Evolutionary conservation across 2,797 vertebrate species (phyloP), one percentile per base, ranked within the genome.

Genomic region (Leptodactylus fallax): DNA sequence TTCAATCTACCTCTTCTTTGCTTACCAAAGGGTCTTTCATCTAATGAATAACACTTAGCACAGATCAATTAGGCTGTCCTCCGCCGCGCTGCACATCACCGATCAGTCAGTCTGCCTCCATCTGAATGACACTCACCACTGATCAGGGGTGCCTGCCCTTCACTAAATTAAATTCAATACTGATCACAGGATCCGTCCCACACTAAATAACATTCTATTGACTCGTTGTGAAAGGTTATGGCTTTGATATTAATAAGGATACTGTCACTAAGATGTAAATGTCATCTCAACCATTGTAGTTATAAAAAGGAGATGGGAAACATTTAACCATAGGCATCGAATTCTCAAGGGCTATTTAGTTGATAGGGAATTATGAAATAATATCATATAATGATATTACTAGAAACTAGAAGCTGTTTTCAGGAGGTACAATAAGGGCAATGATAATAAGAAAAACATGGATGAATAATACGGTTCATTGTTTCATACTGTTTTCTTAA

Each of bases 111-210:
- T 65, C 72, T 85, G 23, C 60, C 60, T 67, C 51, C 60, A 16
- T 67, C 12, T 67, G 74, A 79, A 69, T 79, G 72, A 67, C 60
- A 69, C 84, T 55, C 61, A 49, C 74, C 76, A 63, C 47, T 79
- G 72, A 67, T 63, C 84, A 77, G 74, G 45, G 84, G 61, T 11
- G 25, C 27, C 61, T 85, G 71, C 83, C 81, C 83, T 85, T 53
- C 83, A 77, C 83, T 85, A 85, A 85, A 85, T 85, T 77, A 76
- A 61, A 61, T 77, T 77, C 83, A 85, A 77, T 85, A 85, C 36
- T 74, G 12, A 85, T 85, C 83, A 85, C 71, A 77, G n/a, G n/a
- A 27, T 51, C 71, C 14, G 45, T 77, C 83, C 83, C 3, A 58
- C 82, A 76, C 83, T 85, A 58, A 85, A 85, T 76, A 85, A 51